Base-by-base conservation (phyloP, 2,113 vertebrate genomes). In the Indri indri region DNA sequence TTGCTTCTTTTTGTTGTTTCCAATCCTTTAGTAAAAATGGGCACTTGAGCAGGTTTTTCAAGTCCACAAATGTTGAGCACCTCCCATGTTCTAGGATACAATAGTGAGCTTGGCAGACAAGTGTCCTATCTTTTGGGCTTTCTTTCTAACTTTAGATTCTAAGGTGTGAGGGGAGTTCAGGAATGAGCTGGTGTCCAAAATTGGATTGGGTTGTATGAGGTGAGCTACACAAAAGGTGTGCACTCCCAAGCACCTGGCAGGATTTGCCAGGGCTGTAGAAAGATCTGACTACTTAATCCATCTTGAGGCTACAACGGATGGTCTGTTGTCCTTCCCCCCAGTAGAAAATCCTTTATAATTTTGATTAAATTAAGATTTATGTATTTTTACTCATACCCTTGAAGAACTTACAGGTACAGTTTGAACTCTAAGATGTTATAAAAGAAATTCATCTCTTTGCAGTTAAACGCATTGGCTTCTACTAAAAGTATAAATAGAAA, bases 361-460 rank as follows among this genome's bases (percentile, higher is more conserved):
- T 86, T 66, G 42, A 68, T 13, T 74, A n/a, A 68, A 40, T 70
- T 70, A 74, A 74, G 25, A 32, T 74, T 30, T 27, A 40, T 1
- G 63, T 3, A 65, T 70, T 93, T 94, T 86, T 47, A 79, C 32
- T 85, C 89, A 82, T 80, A 37, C 14, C 57, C 68, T 63, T 71
- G 37, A 95, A 89, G 7, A 93, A 68, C 9, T 70, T 57, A 77
- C 27, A 22, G 7, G 14, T 93, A 61, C 47, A 90, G 9, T 83
- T 73, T 87, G 66, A 94, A 93, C 34, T 89, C 34, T 82, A 86
- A 93, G 89, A 66, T 71, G 79, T 71, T 71, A 82, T 18, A 42
- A 47, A 82, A 73, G 50, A 91, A 80, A 94, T 80, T 70, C 37
- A 73, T 37, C 18, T 92, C 30, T 96, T 88, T 84, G 50, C 16